A percentile compares a stretch with the other conserved stretches of the same genome.
Conservation (phyloP, 2,888 invertebrate species). For the Euplagia quadripunctaria region DNA sequence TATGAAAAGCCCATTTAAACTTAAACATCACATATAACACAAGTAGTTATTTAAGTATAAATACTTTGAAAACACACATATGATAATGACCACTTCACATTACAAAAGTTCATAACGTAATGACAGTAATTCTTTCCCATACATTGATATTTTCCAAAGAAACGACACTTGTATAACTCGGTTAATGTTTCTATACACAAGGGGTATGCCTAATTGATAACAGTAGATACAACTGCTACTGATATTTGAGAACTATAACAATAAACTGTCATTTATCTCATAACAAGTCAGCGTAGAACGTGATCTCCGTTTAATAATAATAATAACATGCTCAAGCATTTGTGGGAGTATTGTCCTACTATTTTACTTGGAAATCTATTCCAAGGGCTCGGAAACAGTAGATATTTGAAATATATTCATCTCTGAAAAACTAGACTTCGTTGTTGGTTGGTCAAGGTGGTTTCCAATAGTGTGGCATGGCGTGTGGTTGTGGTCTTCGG, state of each 20-base stretch:
- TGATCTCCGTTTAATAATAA: slow-evolving; percentile 54
- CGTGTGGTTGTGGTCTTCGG: too few species aligned
- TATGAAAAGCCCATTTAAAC: slow-evolving; percentile 2
- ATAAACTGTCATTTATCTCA: slow-evolving; percentile 59
- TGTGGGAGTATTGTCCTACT: slow-evolving; percentile 38
- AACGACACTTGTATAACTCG: slow-evolving; percentile 4
- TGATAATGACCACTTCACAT: slow-evolving; percentile 9
- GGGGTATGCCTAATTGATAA: slow-evolving; percentile 28
- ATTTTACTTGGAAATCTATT: slow-evolving; percentile 5
- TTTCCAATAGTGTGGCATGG: too few species aligned
- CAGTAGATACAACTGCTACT: slow-evolving; percentile 29
- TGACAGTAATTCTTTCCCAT: slow-evolving; percentile 14
- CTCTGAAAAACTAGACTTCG: too few species aligned
- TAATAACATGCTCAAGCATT: slow-evolving; percentile 43
- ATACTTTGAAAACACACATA: neutral
- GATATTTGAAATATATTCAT: too few species aligned
- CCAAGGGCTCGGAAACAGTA: neutral
- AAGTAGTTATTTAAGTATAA: neutral
- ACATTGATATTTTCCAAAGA: slow-evolving; percentile 15
- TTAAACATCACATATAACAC: slow-evolving; percentile 1
- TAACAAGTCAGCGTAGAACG: slow-evolving; percentile 58
- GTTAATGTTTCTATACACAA: slow-evolving; percentile 15
- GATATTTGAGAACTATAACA: slow-evolving; percentile 54
- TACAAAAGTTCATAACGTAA: slow-evolving; percentile 16
- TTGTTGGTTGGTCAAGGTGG: too few species aligned